Evolutionary conservation across 2,797 vertebrate species (phyloP).

Genomic region (Artibeus lituratus): DNA sequence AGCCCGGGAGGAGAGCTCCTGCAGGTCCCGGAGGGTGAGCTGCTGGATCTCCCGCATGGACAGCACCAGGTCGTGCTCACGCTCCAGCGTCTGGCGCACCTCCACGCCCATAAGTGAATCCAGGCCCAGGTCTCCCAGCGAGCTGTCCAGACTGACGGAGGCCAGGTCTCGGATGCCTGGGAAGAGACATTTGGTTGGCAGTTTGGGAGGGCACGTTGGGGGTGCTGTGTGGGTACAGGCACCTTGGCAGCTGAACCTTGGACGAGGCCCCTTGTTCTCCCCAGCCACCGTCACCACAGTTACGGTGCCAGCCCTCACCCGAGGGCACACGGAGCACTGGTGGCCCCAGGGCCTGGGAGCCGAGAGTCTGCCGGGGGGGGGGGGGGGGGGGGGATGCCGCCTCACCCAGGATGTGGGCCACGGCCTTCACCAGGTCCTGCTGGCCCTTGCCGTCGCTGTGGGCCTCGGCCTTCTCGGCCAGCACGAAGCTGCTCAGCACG

Average conservation of each 20-base stretch:
- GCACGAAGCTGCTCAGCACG: conserved; percentile 94
- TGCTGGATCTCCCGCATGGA: conserved; percentile 93
- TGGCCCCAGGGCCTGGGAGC: background rate
- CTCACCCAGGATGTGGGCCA: conserved; percentile 95
- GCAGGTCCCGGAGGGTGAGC: conserved; percentile 92
- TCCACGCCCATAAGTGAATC: conserved; percentile 99
- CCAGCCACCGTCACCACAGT: rapidly evolving
- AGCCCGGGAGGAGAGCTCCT: conserved; percentile 85
- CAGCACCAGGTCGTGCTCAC: conserved; percentile 92
- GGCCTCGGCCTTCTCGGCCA: conserved; percentile 87
- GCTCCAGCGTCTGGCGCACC: conserved; percentile 94
- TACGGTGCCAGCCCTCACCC: background rate
- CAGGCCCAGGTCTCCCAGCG: conserved; percentile 93
- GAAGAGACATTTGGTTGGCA: background rate
- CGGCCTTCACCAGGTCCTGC: conserved; percentile 89
- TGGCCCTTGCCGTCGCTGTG: conserved; percentile 81
- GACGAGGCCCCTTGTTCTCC: background rate
- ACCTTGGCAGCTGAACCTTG: rapidly evolving
- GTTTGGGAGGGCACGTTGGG: rapidly evolving
- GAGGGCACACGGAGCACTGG: rapidly evolving
- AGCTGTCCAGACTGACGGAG: conserved; percentile 88
- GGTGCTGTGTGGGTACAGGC: rapidly evolving
- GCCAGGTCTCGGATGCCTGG: conserved; percentile 92
- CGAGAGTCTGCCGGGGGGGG: rapidly evolving
- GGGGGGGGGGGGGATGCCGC: too few species aligned